These are phyloP conservation scores for Cottoperca gobio DNA, from an alignment of 2,797 vertebrate genomes.

Conservation along the genomic window DNA sequence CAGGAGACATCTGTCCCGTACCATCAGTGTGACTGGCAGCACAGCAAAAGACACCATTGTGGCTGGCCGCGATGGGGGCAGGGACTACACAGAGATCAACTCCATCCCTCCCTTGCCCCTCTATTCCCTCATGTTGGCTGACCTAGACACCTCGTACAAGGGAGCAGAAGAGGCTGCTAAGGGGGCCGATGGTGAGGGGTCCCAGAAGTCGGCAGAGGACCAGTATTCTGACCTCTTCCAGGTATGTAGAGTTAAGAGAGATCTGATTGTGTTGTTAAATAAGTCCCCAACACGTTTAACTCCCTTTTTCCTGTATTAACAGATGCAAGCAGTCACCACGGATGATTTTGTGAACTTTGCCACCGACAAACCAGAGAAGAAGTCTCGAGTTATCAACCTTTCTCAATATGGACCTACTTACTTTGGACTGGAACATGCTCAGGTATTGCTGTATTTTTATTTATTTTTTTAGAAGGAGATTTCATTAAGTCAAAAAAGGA, in stretches of 20 bases:
- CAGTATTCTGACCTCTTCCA: slow-evolving; percentile 97
- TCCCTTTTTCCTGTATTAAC: neutral
- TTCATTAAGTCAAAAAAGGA: fast-evolving
- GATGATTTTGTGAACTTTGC: slow-evolving; percentile 97
- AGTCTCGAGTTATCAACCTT: slow-evolving; percentile 95
- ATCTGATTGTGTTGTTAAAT: neutral
- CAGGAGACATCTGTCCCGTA: slow-evolving; percentile 95
- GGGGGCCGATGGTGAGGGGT: slow-evolving; percentile 80
- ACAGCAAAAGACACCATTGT: slow-evolving; percentile 97
- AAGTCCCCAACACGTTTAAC: neutral
- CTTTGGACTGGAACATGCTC: slow-evolving; percentile 96
- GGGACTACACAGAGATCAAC: slow-evolving; percentile 98
- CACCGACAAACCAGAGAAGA: slow-evolving; percentile 93
- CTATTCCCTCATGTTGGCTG: slow-evolving; percentile 93
- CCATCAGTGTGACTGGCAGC: slow-evolving; percentile 98
- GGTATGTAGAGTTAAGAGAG: slow-evolving; percentile 47
- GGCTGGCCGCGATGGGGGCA: slow-evolving; percentile 93
- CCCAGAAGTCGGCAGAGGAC: slow-evolving; percentile 87
- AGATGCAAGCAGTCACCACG: slow-evolving; percentile 89
- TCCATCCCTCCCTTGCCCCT: slow-evolving; percentile 97
- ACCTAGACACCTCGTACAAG: slow-evolving; percentile 93
- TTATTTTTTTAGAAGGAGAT: neutral
- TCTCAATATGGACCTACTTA: slow-evolving; percentile 97
- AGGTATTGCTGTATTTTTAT: slow-evolving; percentile 64
- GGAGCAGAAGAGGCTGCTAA: slow-evolving; percentile 89